Evolutionary conservation across 2,797 vertebrate species (phyloP).

Genomic region (Acanthis flammea): DNA sequence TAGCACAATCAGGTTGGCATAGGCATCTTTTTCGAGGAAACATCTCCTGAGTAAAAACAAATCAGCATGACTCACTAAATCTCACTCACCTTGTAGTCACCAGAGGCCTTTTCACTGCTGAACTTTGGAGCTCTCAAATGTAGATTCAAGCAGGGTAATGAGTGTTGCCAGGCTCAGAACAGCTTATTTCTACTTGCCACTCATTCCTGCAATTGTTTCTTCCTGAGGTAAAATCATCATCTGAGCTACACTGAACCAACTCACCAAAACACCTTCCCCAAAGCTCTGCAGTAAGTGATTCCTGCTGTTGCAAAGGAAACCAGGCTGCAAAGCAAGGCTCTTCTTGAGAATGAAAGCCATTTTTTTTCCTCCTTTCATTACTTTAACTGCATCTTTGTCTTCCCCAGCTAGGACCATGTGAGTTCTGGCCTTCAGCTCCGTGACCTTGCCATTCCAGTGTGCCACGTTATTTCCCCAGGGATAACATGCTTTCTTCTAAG

Average conservation of each 20-base stretch:
- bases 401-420: background rate
- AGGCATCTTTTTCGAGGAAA: background rate
- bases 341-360: background rate
- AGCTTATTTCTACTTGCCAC: background rate
- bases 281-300: background rate
- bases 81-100: background rate
- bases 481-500: background rate
- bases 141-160: background rate
- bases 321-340: background rate
- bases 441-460: background rate
- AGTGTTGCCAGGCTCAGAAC: background rate
- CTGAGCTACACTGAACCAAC: background rate
- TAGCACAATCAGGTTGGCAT: background rate
- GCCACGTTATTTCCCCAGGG: background rate
- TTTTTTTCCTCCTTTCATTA: background rate
- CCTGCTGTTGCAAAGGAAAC: background rate
- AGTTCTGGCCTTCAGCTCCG: background rate
- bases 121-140: background rate
- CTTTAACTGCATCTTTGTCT: background rate
- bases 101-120: background rate
- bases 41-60: background rate
- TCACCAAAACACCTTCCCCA: background rate
- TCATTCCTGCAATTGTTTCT: background rate
- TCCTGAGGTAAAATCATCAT: background rate
- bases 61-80: background rate